phyloP scores from a whole-genome alignment of 2,113 vertebrate species.

The Albula goreensis region DNA sequence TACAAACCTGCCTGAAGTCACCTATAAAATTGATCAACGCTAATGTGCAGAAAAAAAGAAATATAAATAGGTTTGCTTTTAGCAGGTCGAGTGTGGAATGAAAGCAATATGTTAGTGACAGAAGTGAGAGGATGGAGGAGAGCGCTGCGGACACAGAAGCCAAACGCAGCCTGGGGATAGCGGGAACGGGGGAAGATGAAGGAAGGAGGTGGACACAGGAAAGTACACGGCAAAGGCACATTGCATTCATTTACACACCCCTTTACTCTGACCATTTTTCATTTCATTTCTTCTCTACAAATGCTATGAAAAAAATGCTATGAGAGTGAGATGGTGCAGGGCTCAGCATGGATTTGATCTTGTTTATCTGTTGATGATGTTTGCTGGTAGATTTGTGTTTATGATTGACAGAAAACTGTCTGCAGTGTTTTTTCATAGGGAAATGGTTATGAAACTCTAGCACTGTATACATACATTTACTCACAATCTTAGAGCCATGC shows the following conservation, averaged over 20 bases:
- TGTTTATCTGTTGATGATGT: conserved; percentile 23
- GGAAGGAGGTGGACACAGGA: conserved; percentile 2
- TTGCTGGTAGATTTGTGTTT: conserved; percentile 18
- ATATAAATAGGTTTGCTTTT: not conserved
- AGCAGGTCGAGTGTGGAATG: not conserved
- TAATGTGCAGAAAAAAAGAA: not conserved
- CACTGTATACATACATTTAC: not conserved
- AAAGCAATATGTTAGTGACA: not conserved
- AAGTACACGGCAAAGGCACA: conserved; percentile 42
- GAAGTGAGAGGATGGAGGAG: not conserved
- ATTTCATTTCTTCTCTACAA: conserved; percentile 13
- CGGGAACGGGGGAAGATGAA: not conserved
- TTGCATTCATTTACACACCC: conserved; percentile 30
- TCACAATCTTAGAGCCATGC: not conserved
- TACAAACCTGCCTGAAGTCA: not conserved
- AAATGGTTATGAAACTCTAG: too few relatives aligned
- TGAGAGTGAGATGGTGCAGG: conserved; percentile 4
- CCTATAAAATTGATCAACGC: not conserved
- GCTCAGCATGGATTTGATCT: conserved; percentile 14
- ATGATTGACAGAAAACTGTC: conserved; percentile 32
- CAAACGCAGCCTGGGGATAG: not conserved
- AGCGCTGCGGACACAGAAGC: not conserved
- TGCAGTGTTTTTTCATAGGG: not conserved
- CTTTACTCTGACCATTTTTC: conserved; percentile 18
- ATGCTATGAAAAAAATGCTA: not conserved